These are phyloP conservation scores for Habrosyne pyritoides DNA, from an alignment of 2,888 invertebrate genomes.

Conservation along the genomic window DNA sequence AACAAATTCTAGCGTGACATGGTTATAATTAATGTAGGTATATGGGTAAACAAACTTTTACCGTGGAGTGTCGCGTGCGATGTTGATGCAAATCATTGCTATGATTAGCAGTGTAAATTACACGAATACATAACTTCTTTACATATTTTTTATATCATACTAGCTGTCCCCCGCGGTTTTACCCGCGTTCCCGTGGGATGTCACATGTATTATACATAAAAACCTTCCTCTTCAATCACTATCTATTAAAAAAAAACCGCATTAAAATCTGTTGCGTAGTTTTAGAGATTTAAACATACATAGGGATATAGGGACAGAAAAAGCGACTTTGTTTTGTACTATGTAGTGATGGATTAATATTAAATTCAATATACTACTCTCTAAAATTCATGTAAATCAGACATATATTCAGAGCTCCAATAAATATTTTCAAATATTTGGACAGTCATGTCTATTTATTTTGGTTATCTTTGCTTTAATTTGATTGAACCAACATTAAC, in stretches of 20 bases:
- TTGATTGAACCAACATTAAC: conserved; percentile 6
- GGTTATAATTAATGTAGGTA: neutral
- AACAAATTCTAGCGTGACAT: neutral
- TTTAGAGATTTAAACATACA: too few species aligned
- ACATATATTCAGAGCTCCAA: neutral
- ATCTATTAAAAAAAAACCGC: too few species aligned
- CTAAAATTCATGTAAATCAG: too few species aligned
- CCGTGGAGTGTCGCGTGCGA: neutral
- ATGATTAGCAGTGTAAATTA: neutral
- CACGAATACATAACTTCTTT: neutral
- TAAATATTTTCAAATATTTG: neutral
- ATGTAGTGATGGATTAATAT: too few species aligned
- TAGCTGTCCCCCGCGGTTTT: too few species aligned
- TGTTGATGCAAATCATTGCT: neutral
- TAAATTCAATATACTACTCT: too few species aligned
- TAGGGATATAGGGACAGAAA: too few species aligned
- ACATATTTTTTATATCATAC: neutral
- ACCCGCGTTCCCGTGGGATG: too few species aligned
- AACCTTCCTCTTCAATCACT: too few species aligned
- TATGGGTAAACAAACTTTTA: neutral
- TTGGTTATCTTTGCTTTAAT: conserved; percentile 1
- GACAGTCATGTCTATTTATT: conserved; percentile 1
- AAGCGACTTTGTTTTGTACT: too few species aligned
- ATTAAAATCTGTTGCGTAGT: too few species aligned
- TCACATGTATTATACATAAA: too few species aligned